Evolutionary conservation across 1,140 invertebrate genomes (phyloP), one percentile per base, ranked within the genome.

Genomic region (Pseudomyrmex sp.): DNA sequence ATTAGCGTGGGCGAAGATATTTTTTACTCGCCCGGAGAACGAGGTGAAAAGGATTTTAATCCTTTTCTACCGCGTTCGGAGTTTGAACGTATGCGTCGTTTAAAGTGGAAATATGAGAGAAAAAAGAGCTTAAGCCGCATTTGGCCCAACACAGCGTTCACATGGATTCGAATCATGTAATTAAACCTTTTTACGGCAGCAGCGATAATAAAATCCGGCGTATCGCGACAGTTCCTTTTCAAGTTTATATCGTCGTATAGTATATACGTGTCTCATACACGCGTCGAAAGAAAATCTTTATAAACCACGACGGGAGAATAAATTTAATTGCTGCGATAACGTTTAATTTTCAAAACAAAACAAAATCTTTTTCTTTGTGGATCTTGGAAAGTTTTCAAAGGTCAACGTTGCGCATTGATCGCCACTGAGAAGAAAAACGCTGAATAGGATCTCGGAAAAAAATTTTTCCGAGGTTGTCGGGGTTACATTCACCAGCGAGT

Each of bases 21-120:
- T 86, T 85, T 87, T 86, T 87, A 59, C 56, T 86, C 72, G 59
- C 75, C 75, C 69, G n/a, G 58, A 68, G 35, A 86, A 63, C 72
- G 72, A 62, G 15, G 59, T 82, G 56, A 75, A 86, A 86, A 74
- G 54, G 52, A 54, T 56, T 83, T 35, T 73, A 72, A 87, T 77
- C 85, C 72, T 50, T 66, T 58, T 66, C 66, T 56, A 86, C 80
- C 79, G 54, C 59, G 46, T 65, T 56, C 20, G n/a, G 58, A 86
- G 68, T 63, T 82, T 76, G 70, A 72, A 66, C 85, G 80, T 87
- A 87, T 84, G 76, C 54, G 35, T 7, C 66, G 35, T 80, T 72
- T 84, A 87, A 84, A 87, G 50, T 54, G 69, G 56, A 75, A 80
- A 87, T 50, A 72, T 61, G 52, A 70, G 44, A 61, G 48, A 62